Base-by-base conservation (phyloP, 2,797 vertebrate species). In the Lerista edwardsae region DNA sequence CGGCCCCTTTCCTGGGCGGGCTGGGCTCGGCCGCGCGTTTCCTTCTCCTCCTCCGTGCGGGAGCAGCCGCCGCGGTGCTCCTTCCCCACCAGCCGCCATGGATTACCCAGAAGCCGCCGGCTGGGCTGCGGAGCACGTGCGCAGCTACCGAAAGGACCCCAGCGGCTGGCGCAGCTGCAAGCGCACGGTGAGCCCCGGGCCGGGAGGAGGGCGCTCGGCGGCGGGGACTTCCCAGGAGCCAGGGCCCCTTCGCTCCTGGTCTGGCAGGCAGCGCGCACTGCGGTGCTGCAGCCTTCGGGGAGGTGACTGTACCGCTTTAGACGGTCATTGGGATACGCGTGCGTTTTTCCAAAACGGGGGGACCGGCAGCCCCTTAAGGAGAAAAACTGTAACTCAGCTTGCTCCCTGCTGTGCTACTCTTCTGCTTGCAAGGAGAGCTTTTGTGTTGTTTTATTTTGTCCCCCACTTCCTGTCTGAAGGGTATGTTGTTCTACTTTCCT, bases 161-260 rank as follows among this genome's bases (percentile, higher is more conserved):
- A 93, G 94, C 7, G 97, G 97, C 1, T 99, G 98, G 98, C 97
- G 96, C 91, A 92, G 93, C 62, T 97, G 97, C 93, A 97, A 97
- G 87, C 96, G 95, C 93, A 95, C 95, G 95, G 98, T 98, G 93
- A 95, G 96, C 83, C 82, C 17, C 36, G 3, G 72, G 10, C 21
- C 5, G 11, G 72, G 75, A 77, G 25, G 79, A 59, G 51, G 36
- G 31, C 29, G 7, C n/a, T n/a, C 4, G 29, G 77, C 1, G 10
- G 29, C 34, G 1, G 8, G n/a, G 2, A 19, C 19, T 4, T 25
- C 0, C n/a, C n/a, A n/a, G n/a, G n/a, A n/a, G n/a, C n/a, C n/a
- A n/a, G n/a, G n/a, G n/a, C n/a, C n/a, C n/a, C n/a, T n/a, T n/a
- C n/a, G n/a, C n/a, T n/a, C n/a, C n/a, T n/a, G n/a, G n/a, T n/a